Evolutionary conservation across 2,113 vertebrate species (phyloP), one percentile per base, ranked within the genome.

Genomic region (Litocranius walleri): DNA sequence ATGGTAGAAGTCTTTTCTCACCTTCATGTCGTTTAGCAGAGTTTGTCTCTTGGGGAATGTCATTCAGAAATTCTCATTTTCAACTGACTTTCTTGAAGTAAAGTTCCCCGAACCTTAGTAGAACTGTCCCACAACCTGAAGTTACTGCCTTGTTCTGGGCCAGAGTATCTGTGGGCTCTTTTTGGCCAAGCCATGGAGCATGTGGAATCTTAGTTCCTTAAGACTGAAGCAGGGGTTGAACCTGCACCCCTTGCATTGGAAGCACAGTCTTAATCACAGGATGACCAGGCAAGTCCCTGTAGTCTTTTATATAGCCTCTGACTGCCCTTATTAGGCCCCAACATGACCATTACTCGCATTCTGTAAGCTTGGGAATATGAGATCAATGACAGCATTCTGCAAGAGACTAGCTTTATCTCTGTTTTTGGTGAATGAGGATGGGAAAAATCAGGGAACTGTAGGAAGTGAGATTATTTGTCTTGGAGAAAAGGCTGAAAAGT

Each of bases 21-120:
- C 56, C 21, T 90, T 96, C 16, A 11, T 80, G 30, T 91, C 23
- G 90, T 97, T 91, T 77, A 97, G 59, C 13, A 97, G 50, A 90
- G 17, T 62, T 87, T 48, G 4, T 95, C 19, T 94, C 30, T 95
- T 87, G 84, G 36, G n/a, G 14, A 96, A 43, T 96, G 90, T 33
- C 33, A 77, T 45, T 94, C 15, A 89, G 59, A 95, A 86, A 80
- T 71, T 84, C 17, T 88, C 33, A 81, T 88, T 94, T 96, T 94
- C 84, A 67, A 48, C 54, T 88, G 84, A 48, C n/a, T 95, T 94
- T 62, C 19, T 94, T 91, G 59, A 62, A 48, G 12, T 88, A 67
- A 71, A 96, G 50, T 91, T 71, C 6, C 11, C 6, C 9, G 11
- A 88, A 67, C 23, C n/a, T 94, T 45, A 89, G 83, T 9, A 90